Evolutionary conservation across 2,888 invertebrate genomes (phyloP).

Genomic region (Ophraella communa): DNA sequence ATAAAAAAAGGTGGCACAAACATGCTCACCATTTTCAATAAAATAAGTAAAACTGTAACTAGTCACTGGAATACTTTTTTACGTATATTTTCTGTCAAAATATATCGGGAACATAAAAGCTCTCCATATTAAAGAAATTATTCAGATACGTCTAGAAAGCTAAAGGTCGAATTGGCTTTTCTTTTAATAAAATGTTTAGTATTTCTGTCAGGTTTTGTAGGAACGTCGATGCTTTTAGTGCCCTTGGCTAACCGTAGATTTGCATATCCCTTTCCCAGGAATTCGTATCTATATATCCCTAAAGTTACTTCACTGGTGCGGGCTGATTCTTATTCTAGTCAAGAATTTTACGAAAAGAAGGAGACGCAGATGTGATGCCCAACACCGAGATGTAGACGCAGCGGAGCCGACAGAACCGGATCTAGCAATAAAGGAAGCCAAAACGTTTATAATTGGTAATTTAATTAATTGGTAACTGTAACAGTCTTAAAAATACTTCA

Average conservation of each 20-base stretch:
- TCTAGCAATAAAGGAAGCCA: no score
- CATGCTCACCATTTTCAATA: no score
- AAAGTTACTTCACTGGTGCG: conserved; percentile 27
- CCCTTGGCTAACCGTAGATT: conserved; percentile 9
- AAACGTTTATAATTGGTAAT: no score
- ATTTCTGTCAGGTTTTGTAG: conserved; percentile 5
- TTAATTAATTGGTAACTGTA: no score
- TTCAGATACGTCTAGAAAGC: not conserved
- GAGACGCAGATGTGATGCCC: conserved; percentile 56
- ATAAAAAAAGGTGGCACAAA: no score
- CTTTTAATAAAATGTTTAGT: conserved; percentile 6
- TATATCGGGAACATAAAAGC: not conserved
- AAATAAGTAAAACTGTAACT: no score
- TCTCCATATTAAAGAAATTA: conserved; percentile 4
- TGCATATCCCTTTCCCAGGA: conserved; percentile 10
- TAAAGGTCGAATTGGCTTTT: not conserved
- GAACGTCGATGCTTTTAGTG: conserved; percentile 9
- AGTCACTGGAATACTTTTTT: no score
- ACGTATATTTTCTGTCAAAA: no score
- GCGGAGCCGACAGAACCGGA: no score
- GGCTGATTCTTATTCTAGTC: conserved; percentile 57
- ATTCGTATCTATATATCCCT: conserved; percentile 4
- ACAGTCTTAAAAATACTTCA: no score
- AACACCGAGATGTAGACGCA: conserved; percentile 42
- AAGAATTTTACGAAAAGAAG: conserved; percentile 48